phyloP scores from a whole-genome alignment of 2,113 vertebrate species.

The Gasterosteus nipponicus region DNA sequence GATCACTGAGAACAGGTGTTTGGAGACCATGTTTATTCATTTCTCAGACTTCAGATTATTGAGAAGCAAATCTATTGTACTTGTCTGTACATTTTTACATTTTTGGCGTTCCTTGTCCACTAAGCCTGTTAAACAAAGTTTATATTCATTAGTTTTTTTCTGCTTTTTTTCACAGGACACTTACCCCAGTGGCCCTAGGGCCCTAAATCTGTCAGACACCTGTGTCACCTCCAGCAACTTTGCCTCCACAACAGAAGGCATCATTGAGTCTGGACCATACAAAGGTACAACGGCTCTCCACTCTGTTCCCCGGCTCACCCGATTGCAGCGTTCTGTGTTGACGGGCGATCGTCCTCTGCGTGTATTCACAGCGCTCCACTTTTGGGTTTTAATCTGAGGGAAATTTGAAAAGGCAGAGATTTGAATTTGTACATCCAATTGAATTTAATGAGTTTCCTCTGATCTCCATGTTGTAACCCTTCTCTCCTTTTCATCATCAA shows the following conservation, averaged over 20 bases:
- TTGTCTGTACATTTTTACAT: no score
- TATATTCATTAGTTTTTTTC: not conserved
- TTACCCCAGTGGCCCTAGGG: conserved; percentile 80
- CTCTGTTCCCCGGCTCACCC: not conserved
- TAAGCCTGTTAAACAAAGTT: not conserved
- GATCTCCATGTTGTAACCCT: conserved; percentile 65
- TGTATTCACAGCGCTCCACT: not conserved
- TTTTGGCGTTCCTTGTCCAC: not conserved
- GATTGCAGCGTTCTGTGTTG: conserved; percentile 10
- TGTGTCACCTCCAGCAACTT: conserved; percentile 84
- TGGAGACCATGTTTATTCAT: not conserved
- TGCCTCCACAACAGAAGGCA: conserved; percentile 86
- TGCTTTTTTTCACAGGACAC: conserved; percentile 81
- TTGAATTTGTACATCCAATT: conserved; percentile 78
- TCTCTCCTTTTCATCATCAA: conserved; percentile 68
- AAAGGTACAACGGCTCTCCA: conserved; percentile 78
- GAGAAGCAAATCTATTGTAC: not conserved
- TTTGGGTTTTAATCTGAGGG: conserved; percentile 21
- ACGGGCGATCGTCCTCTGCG: not conserved
- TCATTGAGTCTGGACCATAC: conserved; percentile 85
- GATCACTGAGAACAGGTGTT: not conserved
- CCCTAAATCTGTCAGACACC: conserved; percentile 87
- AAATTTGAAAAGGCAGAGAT: conserved; percentile 56
- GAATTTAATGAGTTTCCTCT: conserved; percentile 73
- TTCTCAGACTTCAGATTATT: not conserved